A percentile compares a stretch with the other conserved stretches of the same genome.
Evolutionary conservation across 2,797 vertebrate genomes (phyloP).

Genomic region (Pogoniulus pusillus): DNA sequence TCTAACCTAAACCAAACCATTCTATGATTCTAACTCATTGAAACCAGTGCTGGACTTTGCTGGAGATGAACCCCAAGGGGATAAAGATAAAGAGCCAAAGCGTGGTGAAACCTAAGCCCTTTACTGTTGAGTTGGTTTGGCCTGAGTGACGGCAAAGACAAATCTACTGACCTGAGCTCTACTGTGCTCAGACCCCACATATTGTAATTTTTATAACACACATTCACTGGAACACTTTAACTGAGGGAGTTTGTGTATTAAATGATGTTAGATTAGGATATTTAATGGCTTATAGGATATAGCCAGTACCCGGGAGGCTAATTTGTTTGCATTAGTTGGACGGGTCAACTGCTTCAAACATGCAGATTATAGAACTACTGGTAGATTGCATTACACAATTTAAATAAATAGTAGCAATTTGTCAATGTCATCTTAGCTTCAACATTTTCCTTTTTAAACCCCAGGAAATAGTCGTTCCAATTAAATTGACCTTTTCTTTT

Average conservation of each 20-base stretch:
- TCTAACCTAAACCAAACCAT: too few species aligned
- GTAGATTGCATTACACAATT: conserved; percentile 91
- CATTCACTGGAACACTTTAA: conserved; percentile 32
- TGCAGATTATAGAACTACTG: conserved; percentile 87
- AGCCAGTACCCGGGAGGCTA: conserved; percentile 76
- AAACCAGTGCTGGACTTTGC: background rate
- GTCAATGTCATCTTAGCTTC: conserved; percentile 92
- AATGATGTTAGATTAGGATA: conserved; percentile 69
- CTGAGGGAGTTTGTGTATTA: conserved; percentile 67
- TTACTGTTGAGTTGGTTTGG: background rate
- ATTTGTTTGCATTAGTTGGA: conserved; percentile 89
- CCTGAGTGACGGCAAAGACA: background rate
- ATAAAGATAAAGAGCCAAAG: background rate
- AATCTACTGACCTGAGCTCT: conserved; percentile 10
- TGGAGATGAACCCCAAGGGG: background rate
- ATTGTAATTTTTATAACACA: conserved; percentile 55
- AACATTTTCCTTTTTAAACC: conserved; percentile 78
- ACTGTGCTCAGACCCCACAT: background rate
- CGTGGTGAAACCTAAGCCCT: background rate
- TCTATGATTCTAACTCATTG: background rate
- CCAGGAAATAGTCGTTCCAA: conserved; percentile 88
- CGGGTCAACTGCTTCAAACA: conserved; percentile 86
- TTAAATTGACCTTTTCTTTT: conserved; percentile 87
- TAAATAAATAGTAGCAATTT: conserved; percentile 98
- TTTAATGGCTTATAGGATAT: conserved; percentile 72